phyloP scores from a whole-genome alignment of 64 coral and sea anemone species.

The Stichodactyla mertensii region DNA sequence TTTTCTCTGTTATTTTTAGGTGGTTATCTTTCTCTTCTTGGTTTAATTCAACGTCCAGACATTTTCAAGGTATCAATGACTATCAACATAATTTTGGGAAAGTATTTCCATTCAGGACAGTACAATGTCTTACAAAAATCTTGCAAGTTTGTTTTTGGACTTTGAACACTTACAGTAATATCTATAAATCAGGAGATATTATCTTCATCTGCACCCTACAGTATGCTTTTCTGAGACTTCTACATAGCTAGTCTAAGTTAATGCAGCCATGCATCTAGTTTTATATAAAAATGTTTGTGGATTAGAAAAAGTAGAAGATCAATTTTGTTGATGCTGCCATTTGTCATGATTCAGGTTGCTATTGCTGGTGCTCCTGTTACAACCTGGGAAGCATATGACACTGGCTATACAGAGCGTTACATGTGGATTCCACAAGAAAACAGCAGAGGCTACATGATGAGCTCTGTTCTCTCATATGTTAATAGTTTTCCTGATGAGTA shows the following conservation, averaged over 20 bases:
- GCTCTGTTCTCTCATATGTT: slow-evolving; percentile 79
- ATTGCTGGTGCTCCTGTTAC: slow-evolving; percentile 96
- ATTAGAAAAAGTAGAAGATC: too few relatives aligned
- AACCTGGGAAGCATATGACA: slow-evolving; percentile 94
- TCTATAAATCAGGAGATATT: too few relatives aligned
- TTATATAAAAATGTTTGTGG: too few relatives aligned
- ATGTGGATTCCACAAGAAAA: slow-evolving; percentile 93
- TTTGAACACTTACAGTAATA: too few relatives aligned
- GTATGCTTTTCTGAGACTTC: too few relatives aligned
- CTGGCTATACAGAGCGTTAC: slow-evolving; percentile 94
- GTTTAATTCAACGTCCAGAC: slow-evolving; percentile 53
- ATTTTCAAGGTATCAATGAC: slow-evolving; percentile 26
- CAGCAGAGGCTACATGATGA: slow-evolving; percentile 61
- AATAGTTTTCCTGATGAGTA: slow-evolving; percentile 93
- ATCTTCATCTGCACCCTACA: too few relatives aligned
- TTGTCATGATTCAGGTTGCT: slow-evolving; percentile 51
- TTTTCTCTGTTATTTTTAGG: slow-evolving; percentile 24
- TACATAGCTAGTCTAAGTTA: too few relatives aligned
- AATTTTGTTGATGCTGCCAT: neutral
- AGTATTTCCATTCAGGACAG: too few relatives aligned
- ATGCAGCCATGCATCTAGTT: too few relatives aligned
- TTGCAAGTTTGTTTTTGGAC: neutral
- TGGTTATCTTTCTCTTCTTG: slow-evolving; percentile 83
- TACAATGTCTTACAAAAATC: neutral
- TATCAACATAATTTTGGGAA: too few relatives aligned